Evolutionary conservation across 2,797 vertebrate species (phyloP).

Genomic region (Tadarida brasiliensis): DNA sequence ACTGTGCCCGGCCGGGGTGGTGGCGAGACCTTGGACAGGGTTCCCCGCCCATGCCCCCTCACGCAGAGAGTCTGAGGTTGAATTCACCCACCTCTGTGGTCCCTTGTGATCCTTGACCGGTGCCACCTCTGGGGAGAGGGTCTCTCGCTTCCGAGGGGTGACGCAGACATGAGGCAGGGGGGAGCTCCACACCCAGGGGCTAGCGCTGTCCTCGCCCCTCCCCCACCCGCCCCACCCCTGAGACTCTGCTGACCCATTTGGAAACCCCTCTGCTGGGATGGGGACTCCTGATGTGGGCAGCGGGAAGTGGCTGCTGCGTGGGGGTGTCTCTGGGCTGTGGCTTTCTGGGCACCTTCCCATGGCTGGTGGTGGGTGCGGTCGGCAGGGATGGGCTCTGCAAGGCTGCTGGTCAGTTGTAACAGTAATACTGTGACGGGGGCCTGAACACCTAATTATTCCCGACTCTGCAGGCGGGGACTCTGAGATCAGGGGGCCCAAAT

Average conservation of each 20-base stretch:
- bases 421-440: accelerated
- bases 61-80: neutral
- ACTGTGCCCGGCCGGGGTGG: neutral
- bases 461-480: neutral
- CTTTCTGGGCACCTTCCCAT: neutral
- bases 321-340: neutral
- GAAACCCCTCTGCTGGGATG: neutral
- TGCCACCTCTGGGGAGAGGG: neutral
- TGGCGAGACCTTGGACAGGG: neutral
- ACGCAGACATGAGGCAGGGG: accelerated
- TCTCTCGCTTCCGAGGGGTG: neutral
- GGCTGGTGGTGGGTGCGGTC: neutral
- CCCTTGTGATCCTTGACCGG: neutral
- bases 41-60: neutral
- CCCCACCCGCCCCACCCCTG: neutral
- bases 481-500: neutral
- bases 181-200: accelerated
- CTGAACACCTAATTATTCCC: accelerated
- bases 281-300: neutral
- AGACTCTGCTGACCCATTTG: neutral
- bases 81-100: neutral
- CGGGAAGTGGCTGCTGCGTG: neutral
- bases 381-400: accelerated
- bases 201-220: neutral
- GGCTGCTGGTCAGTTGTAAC: accelerated